Conservation (phyloP, 2,113 vertebrate genomes). For the Cyanistes caeruleus region DNA sequence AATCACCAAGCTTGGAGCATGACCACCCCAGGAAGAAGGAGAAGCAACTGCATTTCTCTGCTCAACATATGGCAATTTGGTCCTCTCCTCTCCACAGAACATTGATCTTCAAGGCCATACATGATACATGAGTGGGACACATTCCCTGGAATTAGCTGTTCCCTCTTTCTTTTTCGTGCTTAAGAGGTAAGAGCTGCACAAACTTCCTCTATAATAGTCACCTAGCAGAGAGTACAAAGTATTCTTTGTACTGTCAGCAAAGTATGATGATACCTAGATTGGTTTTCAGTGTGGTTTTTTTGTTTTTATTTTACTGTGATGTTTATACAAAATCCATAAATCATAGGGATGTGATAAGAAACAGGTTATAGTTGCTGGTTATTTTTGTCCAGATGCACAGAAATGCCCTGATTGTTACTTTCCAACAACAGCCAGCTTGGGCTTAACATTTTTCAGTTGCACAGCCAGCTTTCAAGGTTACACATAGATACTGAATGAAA, state of each 20-base stretch:
- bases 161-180: not conserved
- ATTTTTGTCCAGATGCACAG: not conserved
- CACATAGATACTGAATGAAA: constrained; percentile 47
- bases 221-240: not conserved
- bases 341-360: not conserved
- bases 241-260: not conserved
- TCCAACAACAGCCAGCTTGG: not conserved
- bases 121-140: not conserved
- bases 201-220: not conserved
- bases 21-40: not conserved
- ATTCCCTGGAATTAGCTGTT: not conserved
- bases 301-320: not conserved
- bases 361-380: not conserved
- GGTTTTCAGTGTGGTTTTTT: not conserved
- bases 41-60: not conserved
- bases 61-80: not conserved
- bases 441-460: constrained; percentile 38
- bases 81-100: not conserved
- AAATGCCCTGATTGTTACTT: not conserved
- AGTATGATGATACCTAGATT: not conserved
- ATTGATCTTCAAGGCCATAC: not conserved
- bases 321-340: not conserved
- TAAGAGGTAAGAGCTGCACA: constrained; percentile 13
- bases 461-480: constrained; percentile 46
- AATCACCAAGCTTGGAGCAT: not conserved